A percentile compares a stretch with the other conserved stretches of the same genome.
phyloP scores from a whole-genome alignment of 1,140 invertebrate species.

The Hydropsyche tenuis region DNA sequence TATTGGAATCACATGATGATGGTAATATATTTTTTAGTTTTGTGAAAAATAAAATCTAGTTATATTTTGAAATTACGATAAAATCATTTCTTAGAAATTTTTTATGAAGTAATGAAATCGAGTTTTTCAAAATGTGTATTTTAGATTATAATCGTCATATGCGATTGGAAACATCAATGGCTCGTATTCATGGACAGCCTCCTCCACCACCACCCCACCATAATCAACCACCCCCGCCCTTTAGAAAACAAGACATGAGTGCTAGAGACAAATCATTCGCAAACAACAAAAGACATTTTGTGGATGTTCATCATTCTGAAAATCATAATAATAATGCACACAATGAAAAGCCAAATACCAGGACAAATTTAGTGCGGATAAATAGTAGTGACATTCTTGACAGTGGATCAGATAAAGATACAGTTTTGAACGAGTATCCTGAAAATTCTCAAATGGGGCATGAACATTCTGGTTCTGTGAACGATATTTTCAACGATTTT shows the following conservation, averaged over 20 bases:
- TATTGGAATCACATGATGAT: conserved; percentile 39
- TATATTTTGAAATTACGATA: background rate
- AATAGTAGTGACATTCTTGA: conserved; percentile 27
- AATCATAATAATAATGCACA: conserved; percentile 3
- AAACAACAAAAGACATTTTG: conserved; percentile 38
- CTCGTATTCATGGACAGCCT: conserved; percentile 43
- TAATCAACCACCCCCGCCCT: conserved; percentile 31
- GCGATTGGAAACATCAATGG: conserved; percentile 40
- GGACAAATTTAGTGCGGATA: conserved; percentile 34
- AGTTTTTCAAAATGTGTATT: conserved; percentile 9
- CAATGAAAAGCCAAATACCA: background rate
- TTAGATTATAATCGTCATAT: conserved; percentile 39
- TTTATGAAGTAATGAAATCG: background rate
- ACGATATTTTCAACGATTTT: conserved; percentile 37
- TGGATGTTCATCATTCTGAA: background rate
- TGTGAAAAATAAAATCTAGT: background rate
- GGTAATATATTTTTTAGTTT: conserved; percentile 35
- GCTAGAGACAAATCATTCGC: conserved; percentile 30
- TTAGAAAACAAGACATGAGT: conserved; percentile 31
- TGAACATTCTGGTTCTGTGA: conserved; percentile 24
- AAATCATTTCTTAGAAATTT: too few species aligned
- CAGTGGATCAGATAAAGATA: background rate
- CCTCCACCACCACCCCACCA: conserved; percentile 22
- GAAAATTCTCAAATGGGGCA: background rate
- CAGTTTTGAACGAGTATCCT: background rate